Conservation (phyloP, 2,888 invertebrate genomes). For the Lamellibrachia satsuma region DNA sequence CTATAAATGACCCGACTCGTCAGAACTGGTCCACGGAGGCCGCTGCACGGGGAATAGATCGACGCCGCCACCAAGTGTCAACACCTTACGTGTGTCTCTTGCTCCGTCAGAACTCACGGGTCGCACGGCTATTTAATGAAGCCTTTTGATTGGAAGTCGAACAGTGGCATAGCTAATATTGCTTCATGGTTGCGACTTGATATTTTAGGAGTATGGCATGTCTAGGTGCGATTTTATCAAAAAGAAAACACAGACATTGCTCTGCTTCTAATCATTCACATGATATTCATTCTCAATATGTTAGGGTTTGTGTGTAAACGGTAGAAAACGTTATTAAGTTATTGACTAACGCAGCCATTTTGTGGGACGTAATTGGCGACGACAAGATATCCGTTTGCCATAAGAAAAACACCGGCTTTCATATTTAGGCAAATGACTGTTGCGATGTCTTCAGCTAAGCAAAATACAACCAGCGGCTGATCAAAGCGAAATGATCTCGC, state of each 20-base stretch:
- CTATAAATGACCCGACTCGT: background rate
- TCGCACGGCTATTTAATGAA: background rate
- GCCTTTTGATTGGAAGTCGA: background rate
- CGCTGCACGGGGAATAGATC: background rate
- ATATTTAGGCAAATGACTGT: too few relatives aligned
- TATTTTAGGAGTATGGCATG: background rate
- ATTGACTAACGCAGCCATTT: background rate
- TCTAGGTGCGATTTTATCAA: background rate
- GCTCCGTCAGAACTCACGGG: background rate
- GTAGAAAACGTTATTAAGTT: background rate
- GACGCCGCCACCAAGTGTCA: background rate
- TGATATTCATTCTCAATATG: background rate
- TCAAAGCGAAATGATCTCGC: too few relatives aligned
- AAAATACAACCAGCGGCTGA: too few relatives aligned
- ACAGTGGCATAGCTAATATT: background rate
- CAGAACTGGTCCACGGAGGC: background rate
- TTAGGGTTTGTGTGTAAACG: background rate
- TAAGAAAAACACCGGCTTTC: too few relatives aligned
- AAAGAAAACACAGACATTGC: background rate
- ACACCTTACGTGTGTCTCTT: background rate
- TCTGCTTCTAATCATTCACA: background rate
- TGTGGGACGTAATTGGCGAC: background rate
- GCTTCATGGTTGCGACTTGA: background rate
- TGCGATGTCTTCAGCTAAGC: too few relatives aligned
- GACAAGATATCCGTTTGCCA: background rate